Evolutionary conservation across 2,888 invertebrate genomes (phyloP), one percentile per base, ranked within the genome.

Genomic region (Dolichopus griseipennis): DNA sequence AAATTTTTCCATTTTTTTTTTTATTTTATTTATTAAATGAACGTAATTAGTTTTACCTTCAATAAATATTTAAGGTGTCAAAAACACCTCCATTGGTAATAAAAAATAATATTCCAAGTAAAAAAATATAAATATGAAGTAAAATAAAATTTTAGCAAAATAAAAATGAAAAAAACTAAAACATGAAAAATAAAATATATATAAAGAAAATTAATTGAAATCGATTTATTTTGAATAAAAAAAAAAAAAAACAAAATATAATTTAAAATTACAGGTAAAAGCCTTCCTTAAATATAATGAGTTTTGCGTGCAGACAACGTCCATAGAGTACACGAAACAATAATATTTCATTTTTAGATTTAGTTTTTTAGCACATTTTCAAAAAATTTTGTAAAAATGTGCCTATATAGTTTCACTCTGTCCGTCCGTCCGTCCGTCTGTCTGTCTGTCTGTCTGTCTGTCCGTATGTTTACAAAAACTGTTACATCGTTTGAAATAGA

Each of bases 1-100:
- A 41, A 41, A 6, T 52, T 18, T 52, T 18, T 52, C 18, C 6
- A 18, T 15, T 52, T 43, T 52, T 15, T 18, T 2, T n/a, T 52
- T 18, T 18, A 52, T 52, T 52, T 52, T 52, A 52, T 52, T 52
- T 52, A 52, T 52, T 52, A 52, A 52, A 52, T 52, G 52, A 18
- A 9, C 18, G 52, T 52, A 52, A 52, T 52, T 52, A 52, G 52
- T 52, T 52, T 52, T 52, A 52, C 52, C 52, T 52, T 52, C 52
- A 52, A 18, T 52, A 52, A 52, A 52, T 52, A 4, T 27, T 52
- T 12, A 7, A 52, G 52, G 52, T 52, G 52, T 52, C 52, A 52
- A 52, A 52, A 52, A 52, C 52, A 52, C 52, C 52, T 52, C 52
- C 41, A 41, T 9, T 41, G 2, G 41, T 41, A 41, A 41, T 41